Percentiles rank a stretch among this genome's conserved stretches.
These are phyloP conservation scores for Eospalax fontanierii DNA, from an alignment of 2,797 vertebrate genomes.

Conservation along the genomic window DNA sequence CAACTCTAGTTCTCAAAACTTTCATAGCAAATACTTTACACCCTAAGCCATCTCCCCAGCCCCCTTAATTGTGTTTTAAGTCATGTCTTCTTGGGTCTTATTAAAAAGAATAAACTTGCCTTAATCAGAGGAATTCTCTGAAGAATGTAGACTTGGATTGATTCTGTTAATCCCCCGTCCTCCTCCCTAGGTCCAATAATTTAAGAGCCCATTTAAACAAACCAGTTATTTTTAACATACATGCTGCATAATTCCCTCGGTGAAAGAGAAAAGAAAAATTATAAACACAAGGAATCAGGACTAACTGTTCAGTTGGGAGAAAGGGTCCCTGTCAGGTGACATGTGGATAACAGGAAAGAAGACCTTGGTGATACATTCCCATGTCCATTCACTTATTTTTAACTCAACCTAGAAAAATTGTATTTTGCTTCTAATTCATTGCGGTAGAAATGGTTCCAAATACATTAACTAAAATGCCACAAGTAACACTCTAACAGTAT, in stretches of 20 bases:
- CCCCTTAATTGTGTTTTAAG: not conserved
- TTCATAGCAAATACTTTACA: no score
- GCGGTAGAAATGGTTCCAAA: not conserved
- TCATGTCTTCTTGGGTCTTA: not conserved
- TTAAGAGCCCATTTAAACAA: not conserved
- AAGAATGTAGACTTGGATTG: no score
- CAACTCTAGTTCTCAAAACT: not conserved
- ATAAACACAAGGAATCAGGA: not conserved
- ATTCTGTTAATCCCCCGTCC: not conserved
- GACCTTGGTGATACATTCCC: not conserved
- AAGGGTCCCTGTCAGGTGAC: not conserved
- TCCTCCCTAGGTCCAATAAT: not conserved
- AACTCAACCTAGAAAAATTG: not conserved
- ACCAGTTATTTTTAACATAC: not conserved
- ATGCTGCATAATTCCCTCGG: not conserved
- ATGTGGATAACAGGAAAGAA: not conserved
- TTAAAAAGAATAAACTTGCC: not conserved
- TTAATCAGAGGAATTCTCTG: no score
- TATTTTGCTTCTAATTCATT: not conserved
- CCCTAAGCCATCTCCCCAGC: no score
- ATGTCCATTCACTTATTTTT: not conserved
- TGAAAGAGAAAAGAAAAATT: not conserved
- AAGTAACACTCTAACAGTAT: not conserved
- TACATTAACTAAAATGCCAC: not conserved
- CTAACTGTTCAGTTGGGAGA: not conserved